phyloP scores from a whole-genome alignment of 2,797 vertebrate species.

The Pristis pectinata region DNA sequence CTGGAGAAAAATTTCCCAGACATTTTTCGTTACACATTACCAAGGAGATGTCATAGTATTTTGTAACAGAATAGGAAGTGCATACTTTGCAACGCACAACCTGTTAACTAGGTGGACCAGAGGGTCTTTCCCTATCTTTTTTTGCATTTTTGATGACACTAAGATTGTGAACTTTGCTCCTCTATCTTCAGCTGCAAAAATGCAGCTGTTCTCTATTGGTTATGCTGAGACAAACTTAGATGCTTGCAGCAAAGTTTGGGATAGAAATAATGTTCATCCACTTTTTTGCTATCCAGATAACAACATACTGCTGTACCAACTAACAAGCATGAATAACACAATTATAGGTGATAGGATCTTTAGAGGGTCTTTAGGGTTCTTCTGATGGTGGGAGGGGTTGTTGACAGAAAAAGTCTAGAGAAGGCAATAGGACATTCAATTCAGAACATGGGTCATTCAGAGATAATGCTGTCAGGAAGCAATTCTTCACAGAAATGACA shows the following conservation, averaged over 20 bases:
- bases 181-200: too few species aligned
- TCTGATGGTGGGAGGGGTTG: neutral
- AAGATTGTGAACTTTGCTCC: neutral
- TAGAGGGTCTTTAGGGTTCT: neutral
- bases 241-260: conserved; percentile 44
- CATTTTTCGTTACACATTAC: neutral
- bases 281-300: conserved; percentile 43
- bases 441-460: neutral
- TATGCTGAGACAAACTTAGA: conserved; percentile 44
- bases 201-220: conserved; percentile 44
- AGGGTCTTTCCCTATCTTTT: neutral
- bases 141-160: too few species aligned
- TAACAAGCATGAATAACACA: neutral
- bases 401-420: too few species aligned
- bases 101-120: neutral
- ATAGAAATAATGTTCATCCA: conserved; percentile 42
- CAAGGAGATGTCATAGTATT: neutral
- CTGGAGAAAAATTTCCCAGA: too few species aligned
- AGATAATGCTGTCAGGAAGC: neutral
- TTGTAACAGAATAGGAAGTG: neutral
- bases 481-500: neutral
- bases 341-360: neutral
- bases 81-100: neutral
- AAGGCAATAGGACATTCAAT: neutral
- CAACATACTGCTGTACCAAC: neutral